These are phyloP conservation scores for Lordiphosa collinella DNA, from an alignment of 1,140 invertebrate species.

Conservation along the genomic window DNA sequence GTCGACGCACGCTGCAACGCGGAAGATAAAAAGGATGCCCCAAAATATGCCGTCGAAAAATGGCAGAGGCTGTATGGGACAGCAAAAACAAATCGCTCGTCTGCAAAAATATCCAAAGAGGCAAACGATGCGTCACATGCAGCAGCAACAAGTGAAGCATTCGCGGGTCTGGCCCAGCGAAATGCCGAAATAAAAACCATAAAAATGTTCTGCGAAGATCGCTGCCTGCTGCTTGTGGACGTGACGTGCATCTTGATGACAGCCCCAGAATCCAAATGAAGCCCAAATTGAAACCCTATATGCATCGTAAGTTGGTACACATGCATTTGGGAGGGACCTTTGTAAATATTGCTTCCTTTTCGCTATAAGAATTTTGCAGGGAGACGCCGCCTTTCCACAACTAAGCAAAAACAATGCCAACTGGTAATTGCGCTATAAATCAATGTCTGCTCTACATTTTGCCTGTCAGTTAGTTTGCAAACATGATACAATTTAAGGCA, in stretches of 20 bases:
- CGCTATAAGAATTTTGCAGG: background rate
- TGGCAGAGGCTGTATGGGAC: constrained; percentile 46
- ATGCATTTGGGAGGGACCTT: constrained; percentile 15
- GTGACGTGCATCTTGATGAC: constrained; percentile 47
- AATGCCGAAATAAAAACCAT: constrained; percentile 28
- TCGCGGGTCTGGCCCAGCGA: constrained; percentile 23
- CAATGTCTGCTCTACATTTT: constrained; percentile 69
- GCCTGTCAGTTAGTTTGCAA: constrained; percentile 45
- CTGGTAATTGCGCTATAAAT: constrained; percentile 67
- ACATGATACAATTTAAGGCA: constrained; percentile 27
- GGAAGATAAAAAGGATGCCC: constrained; percentile 76
- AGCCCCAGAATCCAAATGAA: constrained; percentile 26
- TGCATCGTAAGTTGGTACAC: background rate
- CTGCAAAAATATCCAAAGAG: constrained; percentile 64
- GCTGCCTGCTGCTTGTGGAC: constrained; percentile 24
- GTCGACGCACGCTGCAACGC: constrained; percentile 64
- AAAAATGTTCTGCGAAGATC: constrained; percentile 67
- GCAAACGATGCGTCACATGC: constrained; percentile 63
- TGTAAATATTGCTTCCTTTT: background rate
- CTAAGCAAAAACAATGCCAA: constrained; percentile 34
- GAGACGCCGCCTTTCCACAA: constrained; percentile 8
- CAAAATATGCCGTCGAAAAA: constrained; percentile 61
- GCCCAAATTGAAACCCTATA: constrained; percentile 10
- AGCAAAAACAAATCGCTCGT: constrained; percentile 21
- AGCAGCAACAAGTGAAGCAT: constrained; percentile 69